These are phyloP conservation scores for Drosophila lini DNA, from an alignment of 1,140 invertebrate species.

Conservation along the genomic window DNA sequence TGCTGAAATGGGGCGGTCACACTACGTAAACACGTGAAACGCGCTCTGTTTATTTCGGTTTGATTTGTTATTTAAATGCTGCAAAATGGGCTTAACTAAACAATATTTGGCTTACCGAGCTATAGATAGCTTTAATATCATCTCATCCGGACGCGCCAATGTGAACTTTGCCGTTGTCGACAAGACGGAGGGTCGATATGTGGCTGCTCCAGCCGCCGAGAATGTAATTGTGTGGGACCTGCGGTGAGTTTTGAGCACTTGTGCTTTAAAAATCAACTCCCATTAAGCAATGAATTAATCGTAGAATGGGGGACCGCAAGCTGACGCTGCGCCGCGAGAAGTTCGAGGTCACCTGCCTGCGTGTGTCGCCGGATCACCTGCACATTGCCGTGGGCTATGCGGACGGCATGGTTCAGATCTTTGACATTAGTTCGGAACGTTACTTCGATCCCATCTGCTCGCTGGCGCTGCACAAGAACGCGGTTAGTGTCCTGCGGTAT, in stretches of 20 bases:
- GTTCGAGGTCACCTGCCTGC: slow-evolving; percentile 89
- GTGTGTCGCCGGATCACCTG: slow-evolving; percentile 89
- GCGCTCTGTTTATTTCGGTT: slow-evolving; percentile 31
- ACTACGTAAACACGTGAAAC: slow-evolving; percentile 64
- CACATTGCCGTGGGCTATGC: slow-evolving; percentile 95
- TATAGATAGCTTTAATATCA: slow-evolving; percentile 93
- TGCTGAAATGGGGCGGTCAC: not conserved
- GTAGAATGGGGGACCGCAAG: slow-evolving; percentile 93
- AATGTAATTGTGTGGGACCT: slow-evolving; percentile 98
- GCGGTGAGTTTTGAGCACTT: slow-evolving; percentile 61
- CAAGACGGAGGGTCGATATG: slow-evolving; percentile 91
- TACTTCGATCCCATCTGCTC: slow-evolving; percentile 87
- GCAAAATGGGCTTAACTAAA: slow-evolving; percentile 96
- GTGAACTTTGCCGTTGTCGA: slow-evolving; percentile 90
- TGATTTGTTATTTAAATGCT: slow-evolving; percentile 38
- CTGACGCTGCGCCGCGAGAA: slow-evolving; percentile 91
- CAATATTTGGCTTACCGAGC: slow-evolving; percentile 96
- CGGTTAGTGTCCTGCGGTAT: slow-evolving; percentile 92
- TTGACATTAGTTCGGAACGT: slow-evolving; percentile 88
- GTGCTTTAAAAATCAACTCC: too few species aligned
- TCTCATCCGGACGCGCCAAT: slow-evolving; percentile 92
- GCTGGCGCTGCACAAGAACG: slow-evolving; percentile 95
- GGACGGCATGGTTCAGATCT: slow-evolving; percentile 95
- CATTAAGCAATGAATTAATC: not conserved
- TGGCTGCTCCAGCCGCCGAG: slow-evolving; percentile 96